These are phyloP conservation scores for Pygoscelis antarcticus DNA, from an alignment of 2,113 vertebrate genomes.

Conservation along the genomic window DNA sequence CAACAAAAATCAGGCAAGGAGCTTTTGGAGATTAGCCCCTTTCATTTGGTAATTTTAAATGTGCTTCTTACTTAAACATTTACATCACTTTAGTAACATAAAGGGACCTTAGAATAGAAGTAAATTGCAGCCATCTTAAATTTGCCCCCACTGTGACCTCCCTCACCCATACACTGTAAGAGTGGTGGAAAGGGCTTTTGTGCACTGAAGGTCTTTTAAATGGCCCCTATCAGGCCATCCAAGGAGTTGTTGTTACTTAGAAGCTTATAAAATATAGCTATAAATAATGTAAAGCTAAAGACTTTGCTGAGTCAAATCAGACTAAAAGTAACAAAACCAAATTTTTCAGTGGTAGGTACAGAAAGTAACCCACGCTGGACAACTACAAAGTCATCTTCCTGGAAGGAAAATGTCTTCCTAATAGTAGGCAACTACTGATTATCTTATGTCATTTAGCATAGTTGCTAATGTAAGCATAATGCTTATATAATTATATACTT, in stretches of 20 bases:
- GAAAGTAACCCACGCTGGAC: neutral
- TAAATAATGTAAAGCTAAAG: neutral
- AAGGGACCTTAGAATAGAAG: constrained; percentile 29
- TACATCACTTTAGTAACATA: constrained; percentile 58
- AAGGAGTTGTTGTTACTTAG: neutral
- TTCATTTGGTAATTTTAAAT: constrained; percentile 62
- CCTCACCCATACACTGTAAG: neutral
- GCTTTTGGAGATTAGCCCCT: constrained; percentile 43
- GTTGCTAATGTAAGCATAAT: neutral
- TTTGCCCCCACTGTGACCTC: constrained; percentile 54
- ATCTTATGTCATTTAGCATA: neutral
- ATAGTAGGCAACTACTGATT: neutral
- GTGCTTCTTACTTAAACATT: constrained; percentile 50
- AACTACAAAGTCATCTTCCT: neutral
- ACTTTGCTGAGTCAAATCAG: neutral
- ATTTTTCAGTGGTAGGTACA: neutral
- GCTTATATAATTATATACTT: neutral
- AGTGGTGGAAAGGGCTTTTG: constrained; percentile 35
- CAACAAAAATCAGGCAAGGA: neutral
- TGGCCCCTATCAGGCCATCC: neutral
- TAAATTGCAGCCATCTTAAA: constrained; percentile 61
- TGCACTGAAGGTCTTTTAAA: neutral
- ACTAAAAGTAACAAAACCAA: neutral
- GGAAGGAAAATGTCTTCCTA: neutral
- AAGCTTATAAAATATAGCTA: neutral